A percentile compares a stretch with the other conserved stretches of the same genome.
phyloP scores from a whole-genome alignment of 2,113 vertebrate genomes.

The Astur gentilis region DNA sequence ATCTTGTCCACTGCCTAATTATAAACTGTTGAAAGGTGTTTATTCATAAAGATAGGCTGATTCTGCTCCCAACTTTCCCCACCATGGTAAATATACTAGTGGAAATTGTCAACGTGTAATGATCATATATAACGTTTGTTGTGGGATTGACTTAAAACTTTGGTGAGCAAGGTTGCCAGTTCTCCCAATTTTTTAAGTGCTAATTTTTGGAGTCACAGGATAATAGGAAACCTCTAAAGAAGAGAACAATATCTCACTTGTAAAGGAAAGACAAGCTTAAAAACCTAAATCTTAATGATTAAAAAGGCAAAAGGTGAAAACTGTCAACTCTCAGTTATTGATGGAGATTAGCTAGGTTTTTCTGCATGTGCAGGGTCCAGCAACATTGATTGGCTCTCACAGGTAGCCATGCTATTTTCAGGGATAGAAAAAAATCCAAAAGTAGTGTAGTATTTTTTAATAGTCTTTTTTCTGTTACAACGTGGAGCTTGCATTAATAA shows the following conservation, averaged over 20 bases:
- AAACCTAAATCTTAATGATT: not conserved
- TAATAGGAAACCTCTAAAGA: not conserved
- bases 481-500: not conserved
- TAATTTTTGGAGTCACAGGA: not conserved
- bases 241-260: not conserved
- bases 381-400: not conserved
- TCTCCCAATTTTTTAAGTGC: not conserved
- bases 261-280: not conserved
- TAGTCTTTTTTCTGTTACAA: not conserved
- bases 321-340: not conserved
- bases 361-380: not conserved
- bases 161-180: not conserved
- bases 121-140: not conserved
- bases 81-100: not conserved
- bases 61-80: not conserved
- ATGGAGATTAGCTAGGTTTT: not conserved
- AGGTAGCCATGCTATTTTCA: not conserved
- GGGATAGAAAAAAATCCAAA: not conserved
- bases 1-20: constrained; percentile 1
- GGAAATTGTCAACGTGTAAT: not conserved
- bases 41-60: not conserved
- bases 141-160: not conserved
- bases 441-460: not conserved
- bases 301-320: not conserved
- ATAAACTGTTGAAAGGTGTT: not conserved